phyloP scores from a whole-genome alignment of 2,113 vertebrate genomes.

The Edolisoma coerulescens region DNA sequence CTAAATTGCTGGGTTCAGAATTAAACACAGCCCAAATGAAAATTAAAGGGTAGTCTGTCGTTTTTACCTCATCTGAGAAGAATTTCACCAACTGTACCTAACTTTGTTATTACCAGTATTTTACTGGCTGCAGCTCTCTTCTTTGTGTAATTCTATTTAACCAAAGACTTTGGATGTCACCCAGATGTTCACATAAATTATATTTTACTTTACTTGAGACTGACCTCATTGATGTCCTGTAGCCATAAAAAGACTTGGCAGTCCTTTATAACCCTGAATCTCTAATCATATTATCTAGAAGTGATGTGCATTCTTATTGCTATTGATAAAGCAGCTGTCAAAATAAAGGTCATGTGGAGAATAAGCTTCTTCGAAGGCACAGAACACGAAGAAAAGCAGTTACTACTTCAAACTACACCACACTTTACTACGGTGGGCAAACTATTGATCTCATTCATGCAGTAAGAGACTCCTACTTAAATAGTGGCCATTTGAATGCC shows the following conservation, averaged over 20 bases:
- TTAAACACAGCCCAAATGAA: background rate
- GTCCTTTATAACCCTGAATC: background rate
- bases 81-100: background rate
- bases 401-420: background rate
- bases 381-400: background rate
- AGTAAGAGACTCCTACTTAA: background rate
- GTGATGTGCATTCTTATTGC: background rate
- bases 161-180: background rate
- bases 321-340: background rate
- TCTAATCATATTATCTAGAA: background rate
- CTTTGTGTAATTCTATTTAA: background rate
- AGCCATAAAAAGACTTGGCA: background rate
- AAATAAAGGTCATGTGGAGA: background rate
- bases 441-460: background rate
- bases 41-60: background rate
- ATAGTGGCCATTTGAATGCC: background rate
- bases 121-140: background rate
- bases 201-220: background rate
- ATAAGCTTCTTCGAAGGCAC: background rate
- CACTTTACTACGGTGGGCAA: background rate
- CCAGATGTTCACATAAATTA: background rate
- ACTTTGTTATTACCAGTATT: background rate
- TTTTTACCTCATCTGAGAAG: constrained; percentile 9
- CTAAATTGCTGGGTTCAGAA: background rate
- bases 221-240: background rate